Evolutionary conservation across 2,888 invertebrate species (phyloP).

Genomic region (Leptinotarsa tumamoca): DNA sequence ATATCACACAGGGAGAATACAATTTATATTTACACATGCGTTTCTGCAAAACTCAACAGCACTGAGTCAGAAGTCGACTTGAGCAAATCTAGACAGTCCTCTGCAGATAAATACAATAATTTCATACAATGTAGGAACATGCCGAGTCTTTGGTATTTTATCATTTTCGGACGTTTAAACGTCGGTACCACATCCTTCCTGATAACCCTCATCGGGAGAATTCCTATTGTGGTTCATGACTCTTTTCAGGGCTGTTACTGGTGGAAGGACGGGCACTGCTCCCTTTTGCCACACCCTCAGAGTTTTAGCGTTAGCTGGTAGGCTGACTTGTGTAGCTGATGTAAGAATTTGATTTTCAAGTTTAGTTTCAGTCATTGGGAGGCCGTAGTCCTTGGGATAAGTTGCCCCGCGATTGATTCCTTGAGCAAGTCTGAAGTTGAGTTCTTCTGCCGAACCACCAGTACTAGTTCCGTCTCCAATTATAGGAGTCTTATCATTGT

Average conservation of each 20-base stretch:
- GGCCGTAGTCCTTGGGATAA: constrained; percentile 83
- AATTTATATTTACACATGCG: constrained; percentile 48
- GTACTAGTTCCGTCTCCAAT: constrained; percentile 74
- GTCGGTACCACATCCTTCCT: constrained; percentile 93
- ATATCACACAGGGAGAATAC: constrained; percentile 54
- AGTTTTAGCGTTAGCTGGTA: constrained; percentile 79
- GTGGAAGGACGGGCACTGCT: constrained; percentile 84
- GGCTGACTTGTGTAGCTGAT: constrained; percentile 64
- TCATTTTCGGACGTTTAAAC: constrained; percentile 72
- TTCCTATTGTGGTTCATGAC: constrained; percentile 86
- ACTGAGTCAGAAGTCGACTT: constrained; percentile 44
- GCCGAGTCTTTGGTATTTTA: constrained; percentile 52
- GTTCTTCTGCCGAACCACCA: constrained; percentile 74
- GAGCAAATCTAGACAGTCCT: constrained; percentile 38
- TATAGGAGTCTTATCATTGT: constrained; percentile 82
- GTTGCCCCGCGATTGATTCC: constrained; percentile 64
- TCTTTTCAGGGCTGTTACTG: constrained; percentile 86
- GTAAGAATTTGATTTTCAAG: constrained; percentile 62
- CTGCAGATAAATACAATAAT: constrained; percentile 19
- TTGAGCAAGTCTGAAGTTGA: constrained; percentile 71
- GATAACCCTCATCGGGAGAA: constrained; percentile 91
- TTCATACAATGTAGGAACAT: constrained; percentile 45
- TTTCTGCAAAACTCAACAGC: constrained; percentile 52
- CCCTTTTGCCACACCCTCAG: constrained; percentile 89
- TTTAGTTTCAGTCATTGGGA: constrained; percentile 73